phyloP scores from a whole-genome alignment of 2,797 vertebrate species.

The Paguma larvata region DNA sequence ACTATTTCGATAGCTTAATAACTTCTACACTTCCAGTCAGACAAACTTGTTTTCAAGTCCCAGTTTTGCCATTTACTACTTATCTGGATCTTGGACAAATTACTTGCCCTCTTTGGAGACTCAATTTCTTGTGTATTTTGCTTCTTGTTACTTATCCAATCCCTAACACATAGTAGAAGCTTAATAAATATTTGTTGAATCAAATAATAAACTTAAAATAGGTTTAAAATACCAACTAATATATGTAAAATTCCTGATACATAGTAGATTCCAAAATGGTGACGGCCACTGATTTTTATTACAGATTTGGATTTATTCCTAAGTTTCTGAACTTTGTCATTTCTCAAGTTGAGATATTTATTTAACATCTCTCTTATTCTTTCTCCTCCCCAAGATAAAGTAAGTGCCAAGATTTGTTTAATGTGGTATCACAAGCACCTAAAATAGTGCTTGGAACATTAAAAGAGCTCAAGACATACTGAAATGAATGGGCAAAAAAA shows the following conservation, averaged over 20 bases:
- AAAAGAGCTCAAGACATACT: neutral
- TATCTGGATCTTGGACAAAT: slow-evolving; percentile 2
- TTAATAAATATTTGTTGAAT: neutral
- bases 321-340: neutral
- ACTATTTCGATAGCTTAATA: neutral
- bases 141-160: neutral
- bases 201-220: neutral
- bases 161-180: neutral
- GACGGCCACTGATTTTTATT: neutral
- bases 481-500: neutral
- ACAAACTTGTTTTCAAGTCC: neutral
- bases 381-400: neutral
- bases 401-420: neutral
- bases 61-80: neutral
- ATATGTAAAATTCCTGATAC: neutral
- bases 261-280: neutral
- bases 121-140: neutral
- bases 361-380: slow-evolving; percentile 4
- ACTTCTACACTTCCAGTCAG: neutral
- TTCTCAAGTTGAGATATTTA: neutral
- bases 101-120: neutral
- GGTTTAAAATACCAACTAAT: neutral
- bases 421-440: neutral
- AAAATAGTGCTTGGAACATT: neutral
- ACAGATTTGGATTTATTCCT: neutral